These are phyloP conservation scores for Cynocephalus volans DNA, from an alignment of 2,113 vertebrate species.

Conservation along the genomic window DNA sequence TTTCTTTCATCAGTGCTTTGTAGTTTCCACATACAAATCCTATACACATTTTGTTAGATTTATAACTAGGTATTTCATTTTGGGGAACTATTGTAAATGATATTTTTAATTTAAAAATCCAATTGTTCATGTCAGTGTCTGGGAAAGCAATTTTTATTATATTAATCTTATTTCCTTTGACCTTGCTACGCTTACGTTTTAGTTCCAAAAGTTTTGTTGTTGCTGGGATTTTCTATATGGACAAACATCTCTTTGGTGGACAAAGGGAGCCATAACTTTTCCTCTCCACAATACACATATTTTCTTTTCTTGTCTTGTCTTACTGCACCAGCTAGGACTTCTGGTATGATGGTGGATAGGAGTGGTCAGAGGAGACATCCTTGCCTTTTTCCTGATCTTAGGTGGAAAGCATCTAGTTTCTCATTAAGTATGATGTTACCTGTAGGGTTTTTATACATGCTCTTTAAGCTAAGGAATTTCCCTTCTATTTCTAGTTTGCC, in stretches of 20 bases:
- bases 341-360: background rate
- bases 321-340: slow-evolving; percentile 1
- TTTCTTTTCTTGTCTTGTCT: background rate
- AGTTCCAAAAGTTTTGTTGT: background rate
- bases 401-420: background rate
- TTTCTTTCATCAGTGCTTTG: too few relatives aligned
- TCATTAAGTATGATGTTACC: background rate
- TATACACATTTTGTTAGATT: too few relatives aligned
- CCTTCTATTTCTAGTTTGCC: background rate
- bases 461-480: background rate
- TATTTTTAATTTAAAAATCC: too few relatives aligned
- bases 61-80: too few relatives aligned
- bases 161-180: background rate
- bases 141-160: slow-evolving; percentile 13
- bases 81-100: too few relatives aligned
- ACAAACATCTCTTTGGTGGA: background rate
- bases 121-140: background rate
- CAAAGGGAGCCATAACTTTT: background rate
- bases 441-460: background rate
- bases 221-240: background rate
- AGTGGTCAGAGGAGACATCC: background rate
- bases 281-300: background rate
- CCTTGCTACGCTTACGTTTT: background rate
- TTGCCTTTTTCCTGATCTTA: background rate
- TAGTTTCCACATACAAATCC: too few relatives aligned